Evolutionary conservation across 2,888 invertebrate species (phyloP), one percentile per base, ranked within the genome.

Genomic region (Elegia similella): DNA sequence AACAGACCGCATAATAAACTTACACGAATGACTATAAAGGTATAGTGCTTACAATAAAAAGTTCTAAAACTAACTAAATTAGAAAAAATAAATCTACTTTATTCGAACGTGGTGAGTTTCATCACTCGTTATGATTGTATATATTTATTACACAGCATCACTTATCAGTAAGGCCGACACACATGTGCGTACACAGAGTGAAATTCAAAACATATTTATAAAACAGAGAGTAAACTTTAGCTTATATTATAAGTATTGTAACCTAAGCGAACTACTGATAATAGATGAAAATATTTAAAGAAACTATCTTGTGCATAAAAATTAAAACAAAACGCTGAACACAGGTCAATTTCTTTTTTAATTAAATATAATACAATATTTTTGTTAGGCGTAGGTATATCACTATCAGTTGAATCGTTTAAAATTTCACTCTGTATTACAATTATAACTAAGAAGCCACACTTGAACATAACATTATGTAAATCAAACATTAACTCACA

Each of bases 91-190:
- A 42, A n/a, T n/a, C n/a, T 57, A 64, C 61, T 65, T 62, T 50
- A 64, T 65, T 77, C 77, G 89, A 79, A 90, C 90, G 88, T 90
- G 90, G 90, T 90, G 88, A 87, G 88, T 79, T 90, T 90, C 73
- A 80, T 59, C 86, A 88, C 87, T 85, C 58, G 44, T 23, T 23
- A 56, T 56, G 59, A 56, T 55, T 58, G 60, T 62, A 55, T 55
- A 48, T 58, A 56, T 56, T 55, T 58, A 56, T 56, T 55, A 59
- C 52, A 58, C 56, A 62, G 44, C 56, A 52, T 61, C 58, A 64
- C 54, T 64, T 62, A 52, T 61, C 70, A 73, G 75, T 79, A 79
- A 78, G 77, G 78, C 79, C 65, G 62, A 63, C 67, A 71, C 68
- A 61, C 61, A 57, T 29, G 56, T 53, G 56, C 57, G 42, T 46